Conservation (phyloP, 2,888 invertebrate genomes). For the Conchocele bisecta region DNA sequence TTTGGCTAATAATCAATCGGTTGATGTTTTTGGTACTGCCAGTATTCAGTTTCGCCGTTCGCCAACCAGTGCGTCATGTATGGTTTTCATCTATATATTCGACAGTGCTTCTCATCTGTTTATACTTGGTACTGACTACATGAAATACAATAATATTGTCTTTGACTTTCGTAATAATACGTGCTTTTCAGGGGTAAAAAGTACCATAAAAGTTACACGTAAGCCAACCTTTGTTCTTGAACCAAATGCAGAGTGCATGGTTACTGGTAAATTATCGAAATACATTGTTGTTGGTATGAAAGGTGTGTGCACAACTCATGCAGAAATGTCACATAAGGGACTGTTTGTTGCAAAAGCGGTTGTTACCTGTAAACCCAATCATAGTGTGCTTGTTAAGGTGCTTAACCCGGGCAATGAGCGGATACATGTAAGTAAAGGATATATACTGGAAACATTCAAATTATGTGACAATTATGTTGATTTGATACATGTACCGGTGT, state of each 20-base stretch:
- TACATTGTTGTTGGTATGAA: constrained; percentile 6
- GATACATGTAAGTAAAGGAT: constrained; percentile 4
- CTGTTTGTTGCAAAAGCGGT: constrained; percentile 12
- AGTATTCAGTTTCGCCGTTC: not conserved
- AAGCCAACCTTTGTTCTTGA: not conserved
- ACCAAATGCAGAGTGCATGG: constrained; percentile 8
- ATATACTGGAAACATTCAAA: not conserved
- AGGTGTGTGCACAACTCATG: constrained; percentile 10
- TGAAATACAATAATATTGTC: constrained; percentile 11
- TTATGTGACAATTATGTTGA: constrained; percentile 11
- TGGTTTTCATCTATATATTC: constrained; percentile 4
- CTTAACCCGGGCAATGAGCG: constrained; percentile 1
- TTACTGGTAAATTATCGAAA: constrained; percentile 1
- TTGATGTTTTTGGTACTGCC: constrained; percentile 19
- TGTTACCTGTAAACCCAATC: not conserved
- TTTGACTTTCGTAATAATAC: constrained; percentile 7
- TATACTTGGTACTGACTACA: constrained; percentile 20
- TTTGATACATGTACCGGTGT: no score
- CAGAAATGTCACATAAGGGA: not conserved
- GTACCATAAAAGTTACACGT: not conserved
- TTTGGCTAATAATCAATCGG: constrained; percentile 8
- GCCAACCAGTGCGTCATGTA: not conserved
- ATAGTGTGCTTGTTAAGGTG: constrained; percentile 9
- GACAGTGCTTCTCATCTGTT: constrained; percentile 11
- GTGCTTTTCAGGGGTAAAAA: not conserved